Evolutionary conservation across 2,113 vertebrate species (phyloP), one percentile per base, ranked within the genome.

Genomic region (Alosa alosa): DNA sequence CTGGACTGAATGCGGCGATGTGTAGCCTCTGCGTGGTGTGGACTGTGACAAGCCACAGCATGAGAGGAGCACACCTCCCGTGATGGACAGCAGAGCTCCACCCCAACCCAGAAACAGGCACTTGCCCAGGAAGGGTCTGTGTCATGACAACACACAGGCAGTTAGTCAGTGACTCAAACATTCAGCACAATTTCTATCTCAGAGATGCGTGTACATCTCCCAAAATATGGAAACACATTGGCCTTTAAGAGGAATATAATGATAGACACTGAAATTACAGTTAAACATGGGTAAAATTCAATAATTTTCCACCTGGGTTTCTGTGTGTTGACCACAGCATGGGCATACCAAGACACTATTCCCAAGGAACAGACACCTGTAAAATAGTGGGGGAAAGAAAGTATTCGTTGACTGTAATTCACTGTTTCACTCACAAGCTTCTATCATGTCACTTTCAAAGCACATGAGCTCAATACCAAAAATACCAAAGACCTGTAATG

Each of bases 71-170:
- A 89, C 81, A 0, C 98, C 97, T 1, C 98, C 98, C 3, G 96
- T 88, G 1, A 96, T 84, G 31, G 92, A 95, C 89, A 98, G 93
- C 82, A 96, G 88, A 86, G 97, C 93, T 7, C 96, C 97, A 11
- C 93, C 94, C 96, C 96, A 98, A 85, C 97, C 98, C 9, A 96
- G 93, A 85, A 97, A 98, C 82, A 98, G 94, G 20, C 98, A 97
- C 0, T 93, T 95, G 17, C 98, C 98, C 87, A 99, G 97, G 87
- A 98, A 97, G 89, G 93, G 96, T 83, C 97, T 98, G 84, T 9
- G 82, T 55, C 57, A 15, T 31, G n/a, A n/a, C n/a, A 36, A 84
- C 17, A 82, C 10, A 45, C 41, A 44, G 41, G 41, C 39, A 83
- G 11, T 83, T 1, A n/a, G 57, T 78, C 2, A 52, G 1, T 18